Conservation (phyloP, 2,888 invertebrate genomes). For the Abrostola triplasia region DNA sequence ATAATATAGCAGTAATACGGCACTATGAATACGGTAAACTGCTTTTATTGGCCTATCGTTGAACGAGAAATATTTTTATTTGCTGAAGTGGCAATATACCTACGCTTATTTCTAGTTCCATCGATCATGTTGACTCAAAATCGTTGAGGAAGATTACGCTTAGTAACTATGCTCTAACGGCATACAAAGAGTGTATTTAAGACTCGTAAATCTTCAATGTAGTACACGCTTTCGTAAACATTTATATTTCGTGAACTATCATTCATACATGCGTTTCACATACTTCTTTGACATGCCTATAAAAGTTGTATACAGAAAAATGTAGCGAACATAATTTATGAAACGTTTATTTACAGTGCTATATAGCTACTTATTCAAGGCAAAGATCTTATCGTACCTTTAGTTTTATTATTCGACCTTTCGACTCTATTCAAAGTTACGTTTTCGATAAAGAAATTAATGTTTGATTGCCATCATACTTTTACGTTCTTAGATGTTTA, state of each 20-base stretch:
- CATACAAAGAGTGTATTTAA: slow-evolving; percentile 20
- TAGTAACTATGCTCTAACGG: slow-evolving; percentile 25
- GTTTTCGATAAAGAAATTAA: slow-evolving; percentile 20
- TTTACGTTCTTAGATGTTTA: slow-evolving; percentile 26
- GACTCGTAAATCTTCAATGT: slow-evolving; percentile 37
- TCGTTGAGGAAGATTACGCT: slow-evolving; percentile 19
- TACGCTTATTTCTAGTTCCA: slow-evolving; percentile 10
- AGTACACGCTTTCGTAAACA: slow-evolving; percentile 39
- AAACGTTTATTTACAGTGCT: slow-evolving; percentile 32
- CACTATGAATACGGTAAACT: slow-evolving; percentile 15
- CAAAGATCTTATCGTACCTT: slow-evolving; percentile 26
- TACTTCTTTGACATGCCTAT: slow-evolving; percentile 40
- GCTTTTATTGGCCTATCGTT: neutral
- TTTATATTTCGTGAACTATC: slow-evolving; percentile 45
- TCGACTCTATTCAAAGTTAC: slow-evolving; percentile 20
- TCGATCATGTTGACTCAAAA: slow-evolving; percentile 37
- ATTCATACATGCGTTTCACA: slow-evolving; percentile 33
- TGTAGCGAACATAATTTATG: slow-evolving; percentile 38
- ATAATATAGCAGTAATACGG: slow-evolving; percentile 21
- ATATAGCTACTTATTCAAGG: slow-evolving; percentile 27
- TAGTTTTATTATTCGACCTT: slow-evolving; percentile 32
- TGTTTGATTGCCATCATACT: slow-evolving; percentile 32
- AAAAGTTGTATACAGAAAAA: slow-evolving; percentile 40
- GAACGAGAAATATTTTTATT: slow-evolving; percentile 9
- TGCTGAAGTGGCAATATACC: slow-evolving; percentile 8